These are phyloP conservation scores for Torymus tubicola DNA, from an alignment of 2,888 invertebrate genomes.

Conservation along the genomic window DNA sequence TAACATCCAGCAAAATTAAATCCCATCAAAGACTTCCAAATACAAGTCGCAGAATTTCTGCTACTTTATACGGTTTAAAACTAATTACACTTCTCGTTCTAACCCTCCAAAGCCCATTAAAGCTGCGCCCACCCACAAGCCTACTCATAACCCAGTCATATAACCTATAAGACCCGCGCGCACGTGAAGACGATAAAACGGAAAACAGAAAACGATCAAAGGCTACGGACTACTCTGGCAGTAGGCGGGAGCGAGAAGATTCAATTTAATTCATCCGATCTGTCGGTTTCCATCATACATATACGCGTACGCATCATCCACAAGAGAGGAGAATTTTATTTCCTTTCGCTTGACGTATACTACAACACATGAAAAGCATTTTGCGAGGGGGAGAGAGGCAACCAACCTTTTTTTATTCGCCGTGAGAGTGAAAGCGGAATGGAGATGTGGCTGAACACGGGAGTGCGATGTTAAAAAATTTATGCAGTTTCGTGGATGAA, in stretches of 20 bases:
- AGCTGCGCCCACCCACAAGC: too few species aligned
- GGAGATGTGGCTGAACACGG: too few species aligned
- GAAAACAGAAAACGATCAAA: slow-evolving; percentile 19
- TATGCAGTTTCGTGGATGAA: neutral
- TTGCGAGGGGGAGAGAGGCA: neutral
- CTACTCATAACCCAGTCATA: too few species aligned
- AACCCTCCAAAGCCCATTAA: too few species aligned
- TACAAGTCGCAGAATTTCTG: too few species aligned
- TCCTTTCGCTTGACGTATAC: slow-evolving; percentile 10
- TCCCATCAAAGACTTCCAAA: too few species aligned
- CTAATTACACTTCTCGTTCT: too few species aligned
- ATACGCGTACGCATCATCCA: neutral
- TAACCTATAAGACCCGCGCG: neutral
- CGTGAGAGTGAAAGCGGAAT: too few species aligned
- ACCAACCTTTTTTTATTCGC: neutral
- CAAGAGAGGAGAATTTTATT: slow-evolving; percentile 25
- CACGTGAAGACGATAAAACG: neutral
- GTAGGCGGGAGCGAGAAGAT: neutral
- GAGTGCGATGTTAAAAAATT: neutral
- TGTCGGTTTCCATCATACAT: slow-evolving; percentile 27
- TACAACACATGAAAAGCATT: neutral
- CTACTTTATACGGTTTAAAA: too few species aligned
- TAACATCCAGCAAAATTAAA: too few species aligned
- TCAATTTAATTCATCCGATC: slow-evolving; percentile 36
- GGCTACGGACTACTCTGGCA: neutral